Evolutionary conservation across 2,888 invertebrate species (phyloP).

Genomic region (Microctonus brassicae): DNA sequence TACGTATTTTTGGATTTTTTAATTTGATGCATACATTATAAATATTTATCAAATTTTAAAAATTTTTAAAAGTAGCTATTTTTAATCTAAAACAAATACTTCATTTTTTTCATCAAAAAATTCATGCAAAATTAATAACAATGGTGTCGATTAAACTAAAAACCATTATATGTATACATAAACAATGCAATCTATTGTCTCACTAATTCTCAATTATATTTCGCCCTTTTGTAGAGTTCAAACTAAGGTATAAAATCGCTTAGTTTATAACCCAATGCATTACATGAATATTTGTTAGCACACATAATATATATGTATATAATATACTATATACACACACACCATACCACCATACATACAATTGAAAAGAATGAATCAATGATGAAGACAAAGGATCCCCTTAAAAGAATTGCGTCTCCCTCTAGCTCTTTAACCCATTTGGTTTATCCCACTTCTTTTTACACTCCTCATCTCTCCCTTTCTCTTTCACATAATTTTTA

Average conservation of each 20-base stretch:
- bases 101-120: too few species aligned
- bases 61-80: too few species aligned
- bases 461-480: not conserved
- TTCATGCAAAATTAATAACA: too few species aligned
- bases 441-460: not conserved
- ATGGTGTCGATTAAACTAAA: too few species aligned
- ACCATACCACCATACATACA: conserved; percentile 1
- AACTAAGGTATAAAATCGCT: conserved; percentile 24
- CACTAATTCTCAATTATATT: conserved; percentile 42
- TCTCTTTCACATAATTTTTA: conserved; percentile 45
- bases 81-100: too few species aligned
- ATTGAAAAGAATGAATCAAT: conserved; percentile 47
- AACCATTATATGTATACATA: too few species aligned
- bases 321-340: too few species aligned
- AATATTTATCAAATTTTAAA: too few species aligned
- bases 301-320: not conserved
- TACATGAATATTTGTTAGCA: too few species aligned
- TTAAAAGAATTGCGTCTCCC: conserved; percentile 40
- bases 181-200: conserved; percentile 36
- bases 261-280: conserved; percentile 22
- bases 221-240: conserved; percentile 32
- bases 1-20: too few species aligned
- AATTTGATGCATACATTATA: too few species aligned
- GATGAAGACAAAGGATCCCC: conserved; percentile 49
- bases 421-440: conserved; percentile 5